Evolutionary conservation across 92 coral and sea anemone species (phyloP).

Genomic region (Phenganax marumi): DNA sequence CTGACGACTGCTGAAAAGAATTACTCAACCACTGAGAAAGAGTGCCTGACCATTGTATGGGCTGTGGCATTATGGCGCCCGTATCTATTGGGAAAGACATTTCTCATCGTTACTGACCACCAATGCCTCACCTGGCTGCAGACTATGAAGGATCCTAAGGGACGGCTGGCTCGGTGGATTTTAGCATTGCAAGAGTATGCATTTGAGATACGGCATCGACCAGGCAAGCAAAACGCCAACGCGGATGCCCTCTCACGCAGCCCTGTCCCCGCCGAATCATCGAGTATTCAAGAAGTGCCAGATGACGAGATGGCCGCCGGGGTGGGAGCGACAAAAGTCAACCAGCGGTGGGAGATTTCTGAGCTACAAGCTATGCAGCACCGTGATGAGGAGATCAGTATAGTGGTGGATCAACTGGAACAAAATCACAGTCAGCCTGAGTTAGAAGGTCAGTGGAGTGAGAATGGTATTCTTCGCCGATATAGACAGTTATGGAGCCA

Average conservation of each 20-base stretch:
- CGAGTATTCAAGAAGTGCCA: not conserved
- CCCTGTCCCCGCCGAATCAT: not conserved
- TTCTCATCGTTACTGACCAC: not conserved
- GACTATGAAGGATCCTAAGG: constrained; percentile 9
- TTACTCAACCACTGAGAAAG: constrained; percentile 3
- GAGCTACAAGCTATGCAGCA: constrained; percentile 14
- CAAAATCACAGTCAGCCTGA: too few species aligned
- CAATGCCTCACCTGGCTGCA: constrained; percentile 23
- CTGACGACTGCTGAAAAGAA: constrained; percentile 1
- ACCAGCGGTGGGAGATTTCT: not conserved
- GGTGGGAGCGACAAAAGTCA: not conserved
- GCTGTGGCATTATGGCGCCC: not conserved
- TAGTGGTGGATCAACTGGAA: not conserved
- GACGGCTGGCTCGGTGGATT: not conserved
- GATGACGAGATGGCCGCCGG: not conserved
- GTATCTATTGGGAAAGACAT: not conserved
- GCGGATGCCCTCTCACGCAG: not conserved
- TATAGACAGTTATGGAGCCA: not conserved
- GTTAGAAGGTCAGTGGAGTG: too few species aligned
- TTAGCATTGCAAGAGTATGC: not conserved
- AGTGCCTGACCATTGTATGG: constrained; percentile 22
- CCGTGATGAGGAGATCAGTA: not conserved
- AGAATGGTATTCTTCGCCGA: not conserved
- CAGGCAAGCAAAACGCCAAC: not conserved
- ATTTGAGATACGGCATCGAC: not conserved